phyloP scores from a whole-genome alignment of 2,113 vertebrate species.

The Riparia riparia region DNA sequence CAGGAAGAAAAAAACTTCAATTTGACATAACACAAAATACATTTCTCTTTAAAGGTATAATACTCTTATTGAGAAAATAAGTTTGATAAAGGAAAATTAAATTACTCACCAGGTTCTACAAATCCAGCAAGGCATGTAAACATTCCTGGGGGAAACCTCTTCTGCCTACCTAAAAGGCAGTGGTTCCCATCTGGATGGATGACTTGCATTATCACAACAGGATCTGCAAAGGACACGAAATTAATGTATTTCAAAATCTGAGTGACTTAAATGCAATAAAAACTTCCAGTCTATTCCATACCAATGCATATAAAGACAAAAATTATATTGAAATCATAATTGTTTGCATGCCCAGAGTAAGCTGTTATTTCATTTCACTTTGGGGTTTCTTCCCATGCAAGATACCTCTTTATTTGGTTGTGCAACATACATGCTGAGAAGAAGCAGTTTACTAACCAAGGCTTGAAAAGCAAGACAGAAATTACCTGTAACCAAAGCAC shows the following conservation, averaged over 20 bases:
- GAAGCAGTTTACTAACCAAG: neutral
- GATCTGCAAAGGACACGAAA: slow-evolving; percentile 78
- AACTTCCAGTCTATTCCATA: neutral
- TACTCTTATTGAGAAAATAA: neutral
- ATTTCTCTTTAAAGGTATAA: neutral
- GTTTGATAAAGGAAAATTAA: neutral
- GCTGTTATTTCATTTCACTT: neutral
- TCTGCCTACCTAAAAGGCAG: slow-evolving; percentile 93
- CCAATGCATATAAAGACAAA: neutral
- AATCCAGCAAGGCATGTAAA: slow-evolving; percentile 96
- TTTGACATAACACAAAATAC: neutral
- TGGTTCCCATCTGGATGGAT: slow-evolving; percentile 92
- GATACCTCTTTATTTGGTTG: neutral
- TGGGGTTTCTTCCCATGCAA: neutral
- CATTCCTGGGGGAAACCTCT: slow-evolving; percentile 86
- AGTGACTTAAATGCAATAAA: neutral
- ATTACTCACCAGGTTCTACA: slow-evolving; percentile 88
- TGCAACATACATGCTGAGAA: neutral
- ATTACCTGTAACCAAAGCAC: neutral
- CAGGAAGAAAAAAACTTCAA: neutral
- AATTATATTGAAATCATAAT: neutral
- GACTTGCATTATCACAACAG: slow-evolving; percentile 97
- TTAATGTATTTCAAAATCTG: neutral
- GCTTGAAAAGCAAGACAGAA: neutral
- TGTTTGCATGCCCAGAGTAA: neutral